Percentiles rank a stretch among this genome's conserved stretches.
Conservation (phyloP, 2,797 vertebrate species). For the Carcharodon carcharias region DNA sequence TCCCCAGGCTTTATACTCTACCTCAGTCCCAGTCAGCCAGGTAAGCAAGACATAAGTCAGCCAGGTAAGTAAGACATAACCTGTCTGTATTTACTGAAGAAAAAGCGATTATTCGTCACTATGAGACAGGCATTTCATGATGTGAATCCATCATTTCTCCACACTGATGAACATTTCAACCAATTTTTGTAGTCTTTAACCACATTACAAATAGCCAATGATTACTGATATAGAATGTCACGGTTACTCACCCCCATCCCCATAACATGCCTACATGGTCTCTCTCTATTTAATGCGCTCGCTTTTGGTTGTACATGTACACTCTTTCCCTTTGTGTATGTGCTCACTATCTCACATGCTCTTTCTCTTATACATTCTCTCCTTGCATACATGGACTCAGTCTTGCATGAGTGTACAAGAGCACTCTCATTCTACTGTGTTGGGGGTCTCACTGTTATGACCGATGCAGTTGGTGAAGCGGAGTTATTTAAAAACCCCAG, state of each 20-base stretch:
- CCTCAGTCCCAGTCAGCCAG: not conserved
- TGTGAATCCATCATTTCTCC: not conserved
- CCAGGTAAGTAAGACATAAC: not conserved
- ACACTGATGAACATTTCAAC: not conserved
- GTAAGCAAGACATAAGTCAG: not conserved
- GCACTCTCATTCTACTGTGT: not conserved
- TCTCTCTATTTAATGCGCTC: not conserved
- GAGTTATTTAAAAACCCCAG: too few species aligned
- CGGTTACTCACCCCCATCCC: not conserved
- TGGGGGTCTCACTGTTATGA: not conserved
- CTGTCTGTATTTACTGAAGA: not conserved
- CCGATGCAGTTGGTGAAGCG: too few species aligned
- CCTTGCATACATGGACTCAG: not conserved
- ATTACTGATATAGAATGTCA: not conserved
- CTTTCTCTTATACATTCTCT: not conserved
- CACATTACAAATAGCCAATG: not conserved
- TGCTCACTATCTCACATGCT: not conserved
- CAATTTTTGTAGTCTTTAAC: not conserved
- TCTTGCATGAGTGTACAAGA: not conserved
- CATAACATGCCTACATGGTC: not conserved
- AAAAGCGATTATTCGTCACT: not conserved
- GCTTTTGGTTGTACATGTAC: not conserved
- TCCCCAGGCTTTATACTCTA: not conserved
- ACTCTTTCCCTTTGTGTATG: not conserved
- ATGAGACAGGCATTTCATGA: not conserved